A percentile compares a stretch with the other conserved stretches of the same genome.
Evolutionary conservation across 2,888 invertebrate genomes (phyloP).

Genomic region (Xestia c-nigrum): DNA sequence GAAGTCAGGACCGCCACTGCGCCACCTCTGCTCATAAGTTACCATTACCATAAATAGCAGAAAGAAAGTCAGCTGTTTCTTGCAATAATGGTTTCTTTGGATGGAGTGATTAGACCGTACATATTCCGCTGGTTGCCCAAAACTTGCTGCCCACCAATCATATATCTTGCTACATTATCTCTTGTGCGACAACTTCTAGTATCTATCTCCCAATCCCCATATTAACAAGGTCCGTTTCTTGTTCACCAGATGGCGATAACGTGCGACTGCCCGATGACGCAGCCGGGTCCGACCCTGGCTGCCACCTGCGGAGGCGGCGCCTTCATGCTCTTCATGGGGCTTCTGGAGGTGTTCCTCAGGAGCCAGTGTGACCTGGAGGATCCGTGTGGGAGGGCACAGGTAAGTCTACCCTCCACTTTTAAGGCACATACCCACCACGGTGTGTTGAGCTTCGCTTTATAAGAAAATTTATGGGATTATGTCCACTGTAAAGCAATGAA

Average conservation of each 20-base stretch:
- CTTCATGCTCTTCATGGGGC: slow-evolving; percentile 97
- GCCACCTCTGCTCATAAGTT: too few species aligned
- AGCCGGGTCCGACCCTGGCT: slow-evolving; percentile 96
- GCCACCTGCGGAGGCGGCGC: slow-evolving; percentile 96
- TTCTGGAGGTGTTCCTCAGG: slow-evolving; percentile 95
- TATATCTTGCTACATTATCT: background rate
- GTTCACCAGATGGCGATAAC: slow-evolving; percentile 88
- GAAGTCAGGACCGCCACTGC: too few species aligned
- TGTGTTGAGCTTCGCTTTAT: too few species aligned
- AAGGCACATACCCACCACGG: too few species aligned
- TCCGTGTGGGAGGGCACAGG: slow-evolving; percentile 94
- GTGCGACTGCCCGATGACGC: slow-evolving; percentile 95
- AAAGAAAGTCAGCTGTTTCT: background rate
- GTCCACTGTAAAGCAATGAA: too few species aligned
- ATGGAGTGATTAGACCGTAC: background rate
- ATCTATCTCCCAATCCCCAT: background rate
- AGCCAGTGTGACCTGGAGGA: slow-evolving; percentile 97
- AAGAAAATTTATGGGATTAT: too few species aligned
- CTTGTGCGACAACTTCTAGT: too few species aligned
- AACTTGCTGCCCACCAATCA: background rate
- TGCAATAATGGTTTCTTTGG: too few species aligned
- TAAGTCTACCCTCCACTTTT: slow-evolving; percentile 62
- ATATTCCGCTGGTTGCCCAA: background rate
- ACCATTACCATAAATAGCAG: background rate
- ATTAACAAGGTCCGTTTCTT: slow-evolving; percentile 23